These are phyloP conservation scores for Sarcophaga peregrina DNA, from an alignment of 1,140 invertebrate species.

Conservation along the genomic window DNA sequence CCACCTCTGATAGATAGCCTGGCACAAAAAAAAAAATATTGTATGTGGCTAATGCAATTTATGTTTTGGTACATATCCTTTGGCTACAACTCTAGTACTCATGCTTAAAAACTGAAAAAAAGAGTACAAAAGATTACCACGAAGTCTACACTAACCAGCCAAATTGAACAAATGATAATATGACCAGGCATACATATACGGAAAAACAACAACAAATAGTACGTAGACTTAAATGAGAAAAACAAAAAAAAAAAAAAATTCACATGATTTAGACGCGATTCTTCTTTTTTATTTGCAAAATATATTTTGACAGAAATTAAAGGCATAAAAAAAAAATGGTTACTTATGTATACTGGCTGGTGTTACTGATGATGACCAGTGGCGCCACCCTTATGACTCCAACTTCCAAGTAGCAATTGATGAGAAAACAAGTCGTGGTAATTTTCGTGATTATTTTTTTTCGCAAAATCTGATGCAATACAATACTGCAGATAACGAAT, in stretches of 20 bases:
- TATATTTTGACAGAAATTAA: slow-evolving; percentile 33
- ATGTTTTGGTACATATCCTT: slow-evolving; percentile 33
- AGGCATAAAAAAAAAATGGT: background rate
- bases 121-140: background rate
- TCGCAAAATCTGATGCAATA: too few species aligned
- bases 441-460: background rate
- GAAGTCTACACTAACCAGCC: slow-evolving; percentile 1
- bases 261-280: slow-evolving; percentile 36
- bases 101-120: too few species aligned
- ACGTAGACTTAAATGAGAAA: background rate
- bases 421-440: slow-evolving; percentile 5
- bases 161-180: slow-evolving; percentile 36
- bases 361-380: slow-evolving; percentile 8
- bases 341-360: background rate
- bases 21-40: background rate
- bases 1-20: background rate
- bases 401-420: background rate
- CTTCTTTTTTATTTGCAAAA: background rate
- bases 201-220: background rate
- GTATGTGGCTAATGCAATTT: slow-evolving; percentile 33
- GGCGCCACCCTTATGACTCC: slow-evolving; percentile 5
- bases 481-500: background rate
- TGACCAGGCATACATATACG: background rate
- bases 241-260: background rate
- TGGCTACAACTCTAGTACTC: background rate